Percentiles rank a stretch among this genome's conserved stretches.
These are phyloP conservation scores for Nemotelus pantherinus DNA, from an alignment of 2,888 invertebrate species.

Conservation along the genomic window DNA sequence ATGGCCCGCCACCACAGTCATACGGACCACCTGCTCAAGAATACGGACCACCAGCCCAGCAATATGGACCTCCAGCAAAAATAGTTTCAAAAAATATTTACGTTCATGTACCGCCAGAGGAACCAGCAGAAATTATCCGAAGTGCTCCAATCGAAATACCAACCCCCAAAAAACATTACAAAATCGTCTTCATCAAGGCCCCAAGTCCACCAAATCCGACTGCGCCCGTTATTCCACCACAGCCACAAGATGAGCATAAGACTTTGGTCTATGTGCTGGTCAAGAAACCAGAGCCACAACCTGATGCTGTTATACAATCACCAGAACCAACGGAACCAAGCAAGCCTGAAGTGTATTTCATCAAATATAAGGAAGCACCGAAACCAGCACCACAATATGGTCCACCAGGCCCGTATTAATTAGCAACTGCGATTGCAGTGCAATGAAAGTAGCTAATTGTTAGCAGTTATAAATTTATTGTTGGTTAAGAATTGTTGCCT, in stretches of 20 bases:
- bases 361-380: constrained; percentile 72
- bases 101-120: constrained; percentile 69
- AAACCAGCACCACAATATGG: constrained; percentile 62
- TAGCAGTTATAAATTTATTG: neutral
- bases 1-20: constrained; percentile 49
- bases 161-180: constrained; percentile 68
- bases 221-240: constrained; percentile 68
- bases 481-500: constrained; percentile 35
- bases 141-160: constrained; percentile 64
- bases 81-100: constrained; percentile 66
- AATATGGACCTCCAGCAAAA: constrained; percentile 60
- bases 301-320: constrained; percentile 80
- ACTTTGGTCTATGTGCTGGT: constrained; percentile 88
- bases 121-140: constrained; percentile 64
- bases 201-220: constrained; percentile 66
- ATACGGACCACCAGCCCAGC: constrained; percentile 62
- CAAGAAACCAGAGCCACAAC: constrained; percentile 87
- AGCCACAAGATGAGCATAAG: constrained; percentile 88
- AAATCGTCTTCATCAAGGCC: constrained; percentile 70
- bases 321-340: constrained; percentile 85
- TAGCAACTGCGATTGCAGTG: neutral
- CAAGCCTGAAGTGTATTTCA: constrained; percentile 91
- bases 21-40: constrained; percentile 50
- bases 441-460: neutral
- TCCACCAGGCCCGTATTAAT: constrained; percentile 55